A percentile compares a stretch with the other conserved stretches of the same genome.
phyloP scores from a whole-genome alignment of 2,113 vertebrate species.

The Megaleporinus macrocephalus region DNA sequence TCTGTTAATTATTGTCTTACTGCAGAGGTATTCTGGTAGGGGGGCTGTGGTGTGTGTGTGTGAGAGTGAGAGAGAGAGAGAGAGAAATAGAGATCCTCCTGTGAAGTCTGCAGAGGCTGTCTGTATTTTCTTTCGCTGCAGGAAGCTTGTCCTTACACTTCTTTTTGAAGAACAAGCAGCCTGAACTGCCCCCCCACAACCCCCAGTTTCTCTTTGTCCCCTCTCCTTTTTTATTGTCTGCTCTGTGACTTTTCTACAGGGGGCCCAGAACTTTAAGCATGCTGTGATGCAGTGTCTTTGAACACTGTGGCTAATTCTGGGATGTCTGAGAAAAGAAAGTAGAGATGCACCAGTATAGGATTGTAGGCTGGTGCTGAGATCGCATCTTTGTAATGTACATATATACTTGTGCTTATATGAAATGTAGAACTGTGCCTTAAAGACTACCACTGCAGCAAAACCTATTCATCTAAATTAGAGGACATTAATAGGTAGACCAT shows the following conservation, averaged over 20 bases:
- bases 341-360: too few species aligned
- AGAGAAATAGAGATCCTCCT: not conserved
- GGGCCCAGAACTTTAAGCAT: too few species aligned
- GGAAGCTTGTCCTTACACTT: constrained; percentile 2
- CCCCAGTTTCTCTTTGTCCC: not conserved
- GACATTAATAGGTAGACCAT: too few species aligned
- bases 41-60: not conserved
- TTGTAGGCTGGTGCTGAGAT: too few species aligned
- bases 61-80: not conserved
- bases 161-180: constrained; percentile 23
- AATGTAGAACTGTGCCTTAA: too few species aligned
- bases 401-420: too few species aligned
- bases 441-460: too few species aligned
- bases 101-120: not conserved
- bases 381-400: too few species aligned
- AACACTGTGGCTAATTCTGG: too few species aligned
- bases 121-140: constrained; percentile 8
- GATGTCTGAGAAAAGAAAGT: too few species aligned
- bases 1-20: constrained; percentile 32
- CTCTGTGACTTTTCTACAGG: not conserved
- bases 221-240: not conserved
- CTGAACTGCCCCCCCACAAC: not conserved
- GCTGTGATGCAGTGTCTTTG: too few species aligned
- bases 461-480: too few species aligned
- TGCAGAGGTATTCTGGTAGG: not conserved